A percentile compares a stretch with the other conserved stretches of the same genome.
These are phyloP conservation scores for Chrysogorgia sp. DNA, from an alignment of 92 coral and sea anemone genomes.

Conservation along the genomic window DNA sequence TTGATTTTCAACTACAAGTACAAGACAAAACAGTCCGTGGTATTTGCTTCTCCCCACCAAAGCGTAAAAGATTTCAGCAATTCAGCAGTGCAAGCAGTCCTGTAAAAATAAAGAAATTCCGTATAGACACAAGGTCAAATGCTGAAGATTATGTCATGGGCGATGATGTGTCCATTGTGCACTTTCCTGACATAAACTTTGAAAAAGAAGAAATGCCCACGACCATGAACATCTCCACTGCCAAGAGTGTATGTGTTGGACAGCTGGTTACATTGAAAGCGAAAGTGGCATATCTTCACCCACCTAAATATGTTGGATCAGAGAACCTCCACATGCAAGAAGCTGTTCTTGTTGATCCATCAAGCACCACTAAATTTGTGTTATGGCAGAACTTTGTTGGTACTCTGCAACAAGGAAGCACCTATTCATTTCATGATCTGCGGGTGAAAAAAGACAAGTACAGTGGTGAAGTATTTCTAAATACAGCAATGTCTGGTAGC, in stretches of 20 bases:
- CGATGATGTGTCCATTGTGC: constrained; percentile 39
- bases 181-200: constrained; percentile 37
- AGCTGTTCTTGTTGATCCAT: constrained; percentile 44
- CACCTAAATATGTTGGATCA: constrained; percentile 21
- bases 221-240: constrained; percentile 30
- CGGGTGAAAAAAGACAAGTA: constrained; percentile 54
- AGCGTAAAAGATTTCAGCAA: constrained; percentile 42
- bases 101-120: constrained; percentile 61
- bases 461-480: background rate
- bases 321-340: constrained; percentile 30
- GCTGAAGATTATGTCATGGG: constrained; percentile 59
- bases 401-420: background rate
- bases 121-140: constrained; percentile 50
- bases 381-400: constrained; percentile 50
- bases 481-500: constrained; percentile 1
- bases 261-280: constrained; percentile 51
- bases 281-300: constrained; percentile 39
- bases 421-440: constrained; percentile 32
- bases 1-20: constrained; percentile 57
- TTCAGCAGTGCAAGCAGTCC: constrained; percentile 33
- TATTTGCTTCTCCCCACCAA: constrained; percentile 61
- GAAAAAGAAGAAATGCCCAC: constrained; percentile 33
- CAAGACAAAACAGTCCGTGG: constrained; percentile 49
- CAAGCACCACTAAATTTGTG: constrained; percentile 40
- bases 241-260: constrained; percentile 37